phyloP scores from a whole-genome alignment of 2,888 invertebrate species.

The Sarcophaga subvicina region DNA sequence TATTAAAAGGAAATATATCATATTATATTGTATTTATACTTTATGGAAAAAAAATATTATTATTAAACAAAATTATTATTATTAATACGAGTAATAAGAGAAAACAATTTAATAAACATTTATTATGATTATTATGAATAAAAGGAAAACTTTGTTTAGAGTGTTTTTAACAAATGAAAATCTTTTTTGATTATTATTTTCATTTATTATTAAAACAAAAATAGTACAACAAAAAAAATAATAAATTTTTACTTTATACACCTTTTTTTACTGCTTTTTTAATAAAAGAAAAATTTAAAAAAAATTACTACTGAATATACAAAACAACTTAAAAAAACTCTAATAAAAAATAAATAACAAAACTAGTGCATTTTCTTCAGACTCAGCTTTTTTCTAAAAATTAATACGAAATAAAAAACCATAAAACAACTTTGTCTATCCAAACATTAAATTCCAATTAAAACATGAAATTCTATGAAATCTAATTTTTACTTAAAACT shows the following conservation, averaged over 20 bases:
- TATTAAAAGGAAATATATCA: slow-evolving; percentile 51
- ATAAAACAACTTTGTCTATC: background rate
- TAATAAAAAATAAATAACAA: background rate
- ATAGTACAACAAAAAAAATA: slow-evolving; percentile 29
- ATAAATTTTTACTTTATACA: slow-evolving; percentile 57
- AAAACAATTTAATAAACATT: background rate
- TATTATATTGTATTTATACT: slow-evolving; percentile 57
- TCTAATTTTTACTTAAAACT: too few relatives aligned
- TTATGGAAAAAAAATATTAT: slow-evolving; percentile 8
- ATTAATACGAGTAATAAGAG: background rate
- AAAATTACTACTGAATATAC: slow-evolving; percentile 17
- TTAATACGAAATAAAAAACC: slow-evolving; percentile 5
- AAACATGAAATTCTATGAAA: too few relatives aligned
- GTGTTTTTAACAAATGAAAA: slow-evolving; percentile 31
- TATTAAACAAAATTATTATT: slow-evolving; percentile 19
- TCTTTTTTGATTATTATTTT: slow-evolving; percentile 42
- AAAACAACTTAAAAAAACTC: background rate
- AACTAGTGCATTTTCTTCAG: slow-evolving; percentile 53
- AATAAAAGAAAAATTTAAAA: background rate
- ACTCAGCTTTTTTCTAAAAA: slow-evolving; percentile 44
- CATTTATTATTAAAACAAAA: slow-evolving; percentile 7
- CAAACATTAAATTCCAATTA: background rate
- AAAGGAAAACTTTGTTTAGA: slow-evolving; percentile 41
- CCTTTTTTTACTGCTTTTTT: slow-evolving; percentile 62
- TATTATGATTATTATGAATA: slow-evolving; percentile 13